Conservation (phyloP, 92 coral and sea anemone genomes). For the Ricordea florida region DNA sequence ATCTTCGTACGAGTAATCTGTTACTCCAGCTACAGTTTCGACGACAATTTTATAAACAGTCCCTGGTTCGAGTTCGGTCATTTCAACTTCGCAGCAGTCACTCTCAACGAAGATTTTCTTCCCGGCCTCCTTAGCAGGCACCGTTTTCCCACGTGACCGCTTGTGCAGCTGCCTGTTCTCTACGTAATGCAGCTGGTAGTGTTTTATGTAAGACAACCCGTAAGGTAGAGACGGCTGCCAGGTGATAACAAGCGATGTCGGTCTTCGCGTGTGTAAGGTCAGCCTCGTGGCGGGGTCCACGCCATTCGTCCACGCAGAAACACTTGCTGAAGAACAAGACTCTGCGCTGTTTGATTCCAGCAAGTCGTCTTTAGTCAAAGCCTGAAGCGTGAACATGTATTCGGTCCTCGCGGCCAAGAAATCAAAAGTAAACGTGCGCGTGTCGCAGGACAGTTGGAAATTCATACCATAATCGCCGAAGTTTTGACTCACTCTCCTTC, state of each 20-base stretch:
- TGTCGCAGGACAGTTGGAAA: conserved; percentile 2
- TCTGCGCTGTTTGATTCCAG: not conserved
- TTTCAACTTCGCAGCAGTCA: conserved; percentile 30
- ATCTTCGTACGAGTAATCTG: conserved; percentile 42
- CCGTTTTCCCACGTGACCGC: conserved; percentile 42
- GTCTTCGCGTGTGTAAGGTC: conserved; percentile 39
- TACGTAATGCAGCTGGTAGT: conserved; percentile 61
- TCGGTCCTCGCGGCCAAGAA: conserved; percentile 54
- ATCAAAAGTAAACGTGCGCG: conserved; percentile 44
- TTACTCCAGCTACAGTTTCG: conserved; percentile 53
- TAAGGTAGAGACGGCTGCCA: conserved; percentile 70
- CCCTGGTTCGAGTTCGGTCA: conserved; percentile 75
- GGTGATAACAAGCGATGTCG: conserved; percentile 61
- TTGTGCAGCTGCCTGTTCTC: conserved; percentile 58
- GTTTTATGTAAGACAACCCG: conserved; percentile 50
- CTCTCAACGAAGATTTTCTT: conserved; percentile 31
- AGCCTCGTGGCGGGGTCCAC: conserved; percentile 55
- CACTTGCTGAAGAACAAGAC: not conserved
- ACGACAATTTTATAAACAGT: conserved; percentile 59
- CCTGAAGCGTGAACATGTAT: conserved; percentile 43
- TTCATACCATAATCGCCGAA: not conserved
- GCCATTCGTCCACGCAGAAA: conserved; percentile 75
- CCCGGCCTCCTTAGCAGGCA: conserved; percentile 27
- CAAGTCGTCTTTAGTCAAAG: conserved; percentile 31
- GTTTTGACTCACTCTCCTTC: not conserved